phyloP scores from a whole-genome alignment of 2,797 vertebrate species.

The Tinamus major region DNA sequence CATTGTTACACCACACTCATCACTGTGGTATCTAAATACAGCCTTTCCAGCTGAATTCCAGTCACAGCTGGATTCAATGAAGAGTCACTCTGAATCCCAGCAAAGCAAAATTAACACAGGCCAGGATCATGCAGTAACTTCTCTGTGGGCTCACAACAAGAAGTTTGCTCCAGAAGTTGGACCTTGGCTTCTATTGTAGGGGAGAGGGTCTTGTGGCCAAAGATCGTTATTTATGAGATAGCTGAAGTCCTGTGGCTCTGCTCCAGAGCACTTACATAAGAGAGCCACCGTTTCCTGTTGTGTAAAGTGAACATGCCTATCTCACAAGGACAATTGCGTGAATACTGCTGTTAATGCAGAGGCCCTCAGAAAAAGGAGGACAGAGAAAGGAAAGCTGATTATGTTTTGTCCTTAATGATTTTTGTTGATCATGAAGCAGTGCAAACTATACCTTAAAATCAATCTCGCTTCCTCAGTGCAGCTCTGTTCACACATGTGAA shows the following conservation, averaged over 20 bases:
- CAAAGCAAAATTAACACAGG: background rate
- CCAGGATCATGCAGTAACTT: background rate
- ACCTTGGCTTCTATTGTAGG: background rate
- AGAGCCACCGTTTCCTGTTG: background rate
- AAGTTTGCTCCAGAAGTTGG: slow-evolving; percentile 14
- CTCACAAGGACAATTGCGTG: background rate
- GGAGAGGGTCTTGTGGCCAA: slow-evolving; percentile 12
- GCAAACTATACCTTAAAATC: background rate
- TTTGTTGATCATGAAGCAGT: background rate
- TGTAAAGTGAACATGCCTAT: rapidly evolving
- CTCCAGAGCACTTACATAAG: background rate
- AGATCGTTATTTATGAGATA: background rate
- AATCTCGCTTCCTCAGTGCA: background rate
- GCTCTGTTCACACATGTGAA: background rate
- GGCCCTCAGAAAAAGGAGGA: background rate
- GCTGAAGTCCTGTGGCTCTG: rapidly evolving
- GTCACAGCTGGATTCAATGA: slow-evolving; percentile 70
- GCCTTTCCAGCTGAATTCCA: slow-evolving; percentile 66
- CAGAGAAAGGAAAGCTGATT: background rate
- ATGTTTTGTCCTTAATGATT: background rate
- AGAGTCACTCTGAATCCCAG: slow-evolving; percentile 11
- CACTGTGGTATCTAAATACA: slow-evolving; percentile 60
- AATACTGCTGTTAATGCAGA: background rate
- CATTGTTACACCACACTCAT: slow-evolving; percentile 71
- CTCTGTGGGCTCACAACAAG: background rate